A percentile compares a stretch with the other conserved stretches of the same genome.
Conservation (phyloP, 2,888 invertebrate species). For the Caenorhabditis angaria region DNA sequence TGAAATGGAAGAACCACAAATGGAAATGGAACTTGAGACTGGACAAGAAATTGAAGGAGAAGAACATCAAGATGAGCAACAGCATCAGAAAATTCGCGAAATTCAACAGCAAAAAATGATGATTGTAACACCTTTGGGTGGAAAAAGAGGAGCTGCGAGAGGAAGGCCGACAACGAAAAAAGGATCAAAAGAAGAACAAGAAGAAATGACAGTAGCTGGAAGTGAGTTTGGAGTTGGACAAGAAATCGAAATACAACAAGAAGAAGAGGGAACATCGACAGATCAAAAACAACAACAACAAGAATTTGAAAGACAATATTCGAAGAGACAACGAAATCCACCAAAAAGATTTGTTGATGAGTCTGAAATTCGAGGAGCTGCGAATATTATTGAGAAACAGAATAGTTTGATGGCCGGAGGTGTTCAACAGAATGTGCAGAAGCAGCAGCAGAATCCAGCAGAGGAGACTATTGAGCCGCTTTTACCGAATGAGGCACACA, state of each 20-base stretch:
- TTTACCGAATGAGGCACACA: constrained; percentile 13
- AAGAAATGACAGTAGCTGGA: neutral
- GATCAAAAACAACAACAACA: neutral
- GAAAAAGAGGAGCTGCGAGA: constrained; percentile 14
- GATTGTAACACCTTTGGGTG: constrained; percentile 30
- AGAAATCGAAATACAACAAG: neutral
- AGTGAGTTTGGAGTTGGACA: neutral
- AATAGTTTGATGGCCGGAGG: no score
- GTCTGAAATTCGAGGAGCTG: no score
- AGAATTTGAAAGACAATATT: neutral
- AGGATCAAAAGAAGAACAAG: neutral
- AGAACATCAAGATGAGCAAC: constrained; percentile 25
- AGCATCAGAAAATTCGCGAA: constrained; percentile 9
- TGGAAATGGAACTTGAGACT: neutral
- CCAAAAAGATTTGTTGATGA: neutral
- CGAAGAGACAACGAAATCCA: neutral
- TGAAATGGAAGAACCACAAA: constrained; percentile 2
- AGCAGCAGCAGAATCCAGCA: neutral
- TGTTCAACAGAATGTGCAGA: no score
- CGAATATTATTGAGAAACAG: no score
- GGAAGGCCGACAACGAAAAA: constrained; percentile 12
- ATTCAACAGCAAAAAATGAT: constrained; percentile 40
- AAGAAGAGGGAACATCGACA: constrained; percentile 7
- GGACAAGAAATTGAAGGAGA: constrained; percentile 9
- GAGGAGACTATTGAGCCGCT: constrained; percentile 9